Percentiles rank a stretch among this genome's conserved stretches.
Evolutionary conservation across 2,888 invertebrate genomes (phyloP).

Genomic region (Mythimna albipuncta): DNA sequence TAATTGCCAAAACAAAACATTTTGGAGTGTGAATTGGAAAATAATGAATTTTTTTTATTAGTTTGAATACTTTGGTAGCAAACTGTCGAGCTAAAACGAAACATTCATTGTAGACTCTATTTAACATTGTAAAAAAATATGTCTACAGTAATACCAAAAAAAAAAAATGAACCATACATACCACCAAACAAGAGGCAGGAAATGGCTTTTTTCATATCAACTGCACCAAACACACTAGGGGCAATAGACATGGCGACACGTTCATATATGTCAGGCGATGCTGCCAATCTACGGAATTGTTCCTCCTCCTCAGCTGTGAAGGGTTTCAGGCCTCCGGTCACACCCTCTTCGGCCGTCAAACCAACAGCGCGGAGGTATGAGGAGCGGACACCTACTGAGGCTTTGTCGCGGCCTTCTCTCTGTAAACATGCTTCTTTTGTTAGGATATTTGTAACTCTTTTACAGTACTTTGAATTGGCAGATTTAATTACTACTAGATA

Average conservation of each 20-base stretch:
- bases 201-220: slow-evolving; percentile 99
- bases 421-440: slow-evolving; percentile 69
- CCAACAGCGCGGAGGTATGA: slow-evolving; percentile 99
- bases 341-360: slow-evolving; percentile 96
- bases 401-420: slow-evolving; percentile 94
- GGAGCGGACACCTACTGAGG: slow-evolving; percentile 97
- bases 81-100: too few relatives aligned
- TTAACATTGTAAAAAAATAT: too few relatives aligned
- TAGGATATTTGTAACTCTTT: background rate
- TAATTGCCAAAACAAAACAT: too few relatives aligned
- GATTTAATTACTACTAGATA: too few relatives aligned
- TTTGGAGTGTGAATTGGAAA: too few relatives aligned
- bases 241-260: slow-evolving; percentile 97
- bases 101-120: too few relatives aligned
- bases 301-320: slow-evolving; percentile 91
- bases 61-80: too few relatives aligned
- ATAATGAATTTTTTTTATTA: too few relatives aligned
- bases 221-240: slow-evolving; percentile 98
- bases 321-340: slow-evolving; percentile 92
- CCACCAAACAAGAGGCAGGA: slow-evolving; percentile 98
- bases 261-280: slow-evolving; percentile 96
- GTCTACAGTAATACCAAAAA: too few relatives aligned
- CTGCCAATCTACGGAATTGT: slow-evolving; percentile 95
- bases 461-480: too few relatives aligned
- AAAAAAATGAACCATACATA: slow-evolving; percentile 53